Evolutionary conservation across 2,113 vertebrate species (phyloP).

Genomic region (Trematocara macrostoma): DNA sequence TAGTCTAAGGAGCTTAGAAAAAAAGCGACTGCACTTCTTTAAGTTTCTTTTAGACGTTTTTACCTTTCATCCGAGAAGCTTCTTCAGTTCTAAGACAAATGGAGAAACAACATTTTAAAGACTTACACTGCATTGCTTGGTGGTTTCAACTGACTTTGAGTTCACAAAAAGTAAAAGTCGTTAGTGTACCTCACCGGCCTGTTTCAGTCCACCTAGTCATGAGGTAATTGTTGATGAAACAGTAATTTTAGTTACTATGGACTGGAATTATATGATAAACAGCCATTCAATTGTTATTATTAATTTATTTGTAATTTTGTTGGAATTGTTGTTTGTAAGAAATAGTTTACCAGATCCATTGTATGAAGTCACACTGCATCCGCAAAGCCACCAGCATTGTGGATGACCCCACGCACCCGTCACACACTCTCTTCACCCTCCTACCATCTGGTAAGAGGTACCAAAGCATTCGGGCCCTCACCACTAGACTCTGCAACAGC

Average conservation of each 20-base stretch:
- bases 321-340: not conserved
- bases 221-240: not conserved
- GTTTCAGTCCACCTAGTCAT: not conserved
- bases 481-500: no score
- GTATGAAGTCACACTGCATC: no score
- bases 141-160: not conserved
- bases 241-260: not conserved
- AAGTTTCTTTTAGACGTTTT: not conserved
- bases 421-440: no score
- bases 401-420: no score
- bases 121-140: not conserved
- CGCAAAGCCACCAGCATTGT: no score
- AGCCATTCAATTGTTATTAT: not conserved
- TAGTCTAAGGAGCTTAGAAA: not conserved
- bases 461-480: no score
- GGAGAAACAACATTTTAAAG: not conserved
- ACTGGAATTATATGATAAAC: not conserved
- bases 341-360: not conserved
- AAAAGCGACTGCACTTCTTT: not conserved
- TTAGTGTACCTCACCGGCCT: not conserved
- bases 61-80: not conserved
- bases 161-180: not conserved
- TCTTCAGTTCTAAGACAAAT: not conserved
- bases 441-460: no score
- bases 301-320: not conserved